Percentiles rank a stretch among this genome's conserved stretches.
Evolutionary conservation across 2,797 vertebrate species (phyloP).

Genomic region (Masticophis lateralis): DNA sequence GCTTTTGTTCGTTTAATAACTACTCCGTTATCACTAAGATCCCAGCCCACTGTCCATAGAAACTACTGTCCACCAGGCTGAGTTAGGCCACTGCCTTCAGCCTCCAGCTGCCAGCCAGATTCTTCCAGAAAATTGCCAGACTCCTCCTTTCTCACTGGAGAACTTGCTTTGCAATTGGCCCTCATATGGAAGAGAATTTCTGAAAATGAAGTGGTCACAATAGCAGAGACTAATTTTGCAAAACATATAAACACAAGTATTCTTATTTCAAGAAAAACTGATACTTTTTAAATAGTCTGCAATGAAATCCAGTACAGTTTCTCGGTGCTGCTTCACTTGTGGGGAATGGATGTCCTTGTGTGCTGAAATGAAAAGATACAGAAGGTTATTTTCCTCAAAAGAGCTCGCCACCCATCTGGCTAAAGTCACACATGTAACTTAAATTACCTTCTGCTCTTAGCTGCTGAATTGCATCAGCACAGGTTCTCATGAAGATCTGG

Average conservation of each 20-base stretch:
- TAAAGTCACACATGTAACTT: neutral
- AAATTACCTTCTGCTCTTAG: constrained; percentile 85
- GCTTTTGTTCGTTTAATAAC: neutral
- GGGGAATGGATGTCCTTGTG: constrained; percentile 79
- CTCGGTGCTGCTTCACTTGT: constrained; percentile 89
- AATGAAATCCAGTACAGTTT: constrained; percentile 86
- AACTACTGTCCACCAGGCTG: neutral
- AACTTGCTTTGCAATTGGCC: neutral
- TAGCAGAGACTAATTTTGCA: neutral
- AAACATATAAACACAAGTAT: neutral
- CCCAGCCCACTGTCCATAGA: neutral
- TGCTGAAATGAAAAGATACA: constrained; percentile 72
- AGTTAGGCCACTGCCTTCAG: neutral
- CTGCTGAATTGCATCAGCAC: constrained; percentile 91
- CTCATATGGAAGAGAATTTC: neutral
- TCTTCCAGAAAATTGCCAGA: neutral
- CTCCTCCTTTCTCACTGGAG: neutral
- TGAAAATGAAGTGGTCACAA: neutral
- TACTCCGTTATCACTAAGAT: neutral
- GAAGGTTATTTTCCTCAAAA: constrained; percentile 1
- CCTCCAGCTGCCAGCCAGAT: too few species aligned
- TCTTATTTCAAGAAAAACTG: constrained; percentile 14
- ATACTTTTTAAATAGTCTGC: constrained; percentile 91
- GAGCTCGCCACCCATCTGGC: neutral
- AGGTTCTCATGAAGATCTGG: constrained; percentile 94